Evolutionary conservation across 2,797 vertebrate species (phyloP).

Genomic region (Mormyrops attenuatus): DNA sequence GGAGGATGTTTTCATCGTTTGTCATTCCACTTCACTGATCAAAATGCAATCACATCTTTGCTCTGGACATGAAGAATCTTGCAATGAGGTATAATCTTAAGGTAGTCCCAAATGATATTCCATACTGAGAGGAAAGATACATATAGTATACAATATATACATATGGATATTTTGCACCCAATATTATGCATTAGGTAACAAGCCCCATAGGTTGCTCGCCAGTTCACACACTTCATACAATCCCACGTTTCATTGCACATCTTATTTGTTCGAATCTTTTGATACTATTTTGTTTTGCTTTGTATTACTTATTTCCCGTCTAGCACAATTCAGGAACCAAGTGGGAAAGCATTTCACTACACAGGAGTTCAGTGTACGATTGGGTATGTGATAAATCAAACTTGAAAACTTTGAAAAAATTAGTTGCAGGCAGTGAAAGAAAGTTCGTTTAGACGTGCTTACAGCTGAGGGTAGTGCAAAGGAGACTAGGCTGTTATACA

Average conservation of each 20-base stretch:
- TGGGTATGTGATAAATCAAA: background rate
- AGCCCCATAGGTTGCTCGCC: background rate
- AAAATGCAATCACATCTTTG: background rate
- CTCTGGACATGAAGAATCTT: background rate
- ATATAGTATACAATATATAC: background rate
- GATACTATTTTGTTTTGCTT: background rate
- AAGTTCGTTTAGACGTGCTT: background rate
- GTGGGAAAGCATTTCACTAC: background rate
- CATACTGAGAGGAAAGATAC: background rate
- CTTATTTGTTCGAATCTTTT: background rate
- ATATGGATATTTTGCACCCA: background rate
- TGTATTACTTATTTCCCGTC: background rate
- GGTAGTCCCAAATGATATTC: background rate
- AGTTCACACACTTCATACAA: background rate
- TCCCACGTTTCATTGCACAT: background rate
- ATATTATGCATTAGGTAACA: background rate
- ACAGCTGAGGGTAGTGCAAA: slow-evolving; percentile 17
- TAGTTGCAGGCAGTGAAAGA: background rate
- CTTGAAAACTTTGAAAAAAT: background rate
- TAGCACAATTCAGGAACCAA: background rate
- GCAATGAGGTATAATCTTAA: background rate
- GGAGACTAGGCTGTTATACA: slow-evolving; percentile 29
- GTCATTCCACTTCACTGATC: background rate
- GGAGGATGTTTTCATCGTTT: background rate
- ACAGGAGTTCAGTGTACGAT: background rate